A percentile compares a stretch with the other conserved stretches of the same genome.
phyloP scores from a whole-genome alignment of 2,797 vertebrate genomes.

The Cyprinodon diabolis region DNA sequence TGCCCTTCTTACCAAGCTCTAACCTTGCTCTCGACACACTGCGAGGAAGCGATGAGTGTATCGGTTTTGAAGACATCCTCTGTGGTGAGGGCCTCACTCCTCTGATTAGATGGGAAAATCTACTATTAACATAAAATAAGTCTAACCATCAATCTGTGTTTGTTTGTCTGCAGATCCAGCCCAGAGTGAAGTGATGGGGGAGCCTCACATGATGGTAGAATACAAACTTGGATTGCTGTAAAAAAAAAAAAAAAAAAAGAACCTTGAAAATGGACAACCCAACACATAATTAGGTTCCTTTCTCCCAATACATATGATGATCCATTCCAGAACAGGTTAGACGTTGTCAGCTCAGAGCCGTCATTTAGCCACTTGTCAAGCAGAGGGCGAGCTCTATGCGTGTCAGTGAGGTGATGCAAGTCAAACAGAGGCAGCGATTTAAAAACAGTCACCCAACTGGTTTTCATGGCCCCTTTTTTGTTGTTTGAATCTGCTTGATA shows the following conservation, averaged over 20 bases:
- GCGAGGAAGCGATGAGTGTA: conserved; percentile 86
- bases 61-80: conserved; percentile 95
- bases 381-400: not conserved
- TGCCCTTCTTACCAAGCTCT: conserved; percentile 94
- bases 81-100: conserved; percentile 78
- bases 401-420: not conserved
- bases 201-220: conserved; percentile 94
- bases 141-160: not conserved
- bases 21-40: conserved; percentile 92
- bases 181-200: conserved; percentile 92
- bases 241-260: conserved; percentile 41
- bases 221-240: conserved; percentile 90
- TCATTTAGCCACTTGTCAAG: not conserved
- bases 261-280: not conserved
- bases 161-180: conserved; percentile 84
- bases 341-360: not conserved
- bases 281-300: conserved; percentile 6
- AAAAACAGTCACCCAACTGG: conserved; percentile 1
- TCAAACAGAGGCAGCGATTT: conserved; percentile 1
- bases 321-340: conserved; percentile 7
- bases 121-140: not conserved
- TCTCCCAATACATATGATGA: conserved; percentile 29
- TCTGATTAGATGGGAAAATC: not conserved
- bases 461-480: conserved; percentile 42
- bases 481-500: conserved; percentile 31